A percentile compares a stretch with the other conserved stretches of the same genome.
These are phyloP conservation scores for Sapajus apella DNA, from an alignment of 2,113 vertebrate species.

Conservation along the genomic window DNA sequence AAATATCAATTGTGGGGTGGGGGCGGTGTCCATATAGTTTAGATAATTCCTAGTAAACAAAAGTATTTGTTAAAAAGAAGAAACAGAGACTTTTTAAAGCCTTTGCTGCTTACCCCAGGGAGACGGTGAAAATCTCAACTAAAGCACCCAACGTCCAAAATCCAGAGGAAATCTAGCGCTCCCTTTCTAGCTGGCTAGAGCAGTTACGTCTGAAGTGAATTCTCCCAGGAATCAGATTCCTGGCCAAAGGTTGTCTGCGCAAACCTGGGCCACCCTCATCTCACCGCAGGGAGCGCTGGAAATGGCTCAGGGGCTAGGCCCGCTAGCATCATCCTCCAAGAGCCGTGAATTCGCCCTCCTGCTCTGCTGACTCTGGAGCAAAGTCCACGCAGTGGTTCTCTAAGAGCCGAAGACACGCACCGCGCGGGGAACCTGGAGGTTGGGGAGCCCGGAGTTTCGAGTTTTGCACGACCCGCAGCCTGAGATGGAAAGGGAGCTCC, in stretches of 20 bases:
- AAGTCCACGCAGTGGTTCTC: background rate
- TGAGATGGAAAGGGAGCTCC: too few species aligned
- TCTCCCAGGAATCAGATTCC: background rate
- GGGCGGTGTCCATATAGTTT: background rate
- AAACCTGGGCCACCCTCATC: too few species aligned
- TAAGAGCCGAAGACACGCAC: background rate
- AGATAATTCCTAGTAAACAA: slow-evolving; percentile 8
- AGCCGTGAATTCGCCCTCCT: background rate
- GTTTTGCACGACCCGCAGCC: background rate
- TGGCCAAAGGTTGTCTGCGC: background rate
- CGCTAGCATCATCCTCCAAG: background rate
- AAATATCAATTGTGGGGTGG: background rate
- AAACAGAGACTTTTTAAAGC: background rate
- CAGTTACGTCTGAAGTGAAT: background rate
- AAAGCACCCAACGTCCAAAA: background rate
- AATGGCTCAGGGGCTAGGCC: background rate
- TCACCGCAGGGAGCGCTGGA: background rate
- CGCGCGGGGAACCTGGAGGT: background rate
- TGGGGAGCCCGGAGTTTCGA: background rate
- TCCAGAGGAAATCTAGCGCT: background rate
- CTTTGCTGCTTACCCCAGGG: background rate
- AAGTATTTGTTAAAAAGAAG: background rate
- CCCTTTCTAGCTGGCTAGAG: background rate
- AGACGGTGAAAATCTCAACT: background rate
- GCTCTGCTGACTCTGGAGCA: background rate